Evolutionary conservation across 2,113 vertebrate species (phyloP).

Genomic region (Dissostichus mawsoni): DNA sequence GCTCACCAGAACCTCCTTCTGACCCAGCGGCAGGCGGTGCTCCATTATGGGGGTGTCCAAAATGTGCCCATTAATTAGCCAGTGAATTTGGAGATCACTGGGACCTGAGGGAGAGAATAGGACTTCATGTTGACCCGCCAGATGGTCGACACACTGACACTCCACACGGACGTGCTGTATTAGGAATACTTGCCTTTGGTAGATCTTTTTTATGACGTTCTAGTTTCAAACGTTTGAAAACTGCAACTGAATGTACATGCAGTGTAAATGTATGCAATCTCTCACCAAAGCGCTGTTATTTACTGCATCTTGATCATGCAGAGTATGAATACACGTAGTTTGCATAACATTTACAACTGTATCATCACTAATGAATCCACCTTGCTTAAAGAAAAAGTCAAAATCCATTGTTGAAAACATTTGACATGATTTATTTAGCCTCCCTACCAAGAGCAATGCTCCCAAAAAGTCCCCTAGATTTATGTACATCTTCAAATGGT

Average conservation of each 20-base stretch:
- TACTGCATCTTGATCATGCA: neutral
- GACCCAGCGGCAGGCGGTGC: conserved; percentile 78
- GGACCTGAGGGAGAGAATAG: conserved; percentile 87
- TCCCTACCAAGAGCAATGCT: conserved; percentile 61
- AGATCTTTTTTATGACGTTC: neutral
- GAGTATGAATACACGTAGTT: neutral
- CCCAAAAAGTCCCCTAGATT: conserved; percentile 57
- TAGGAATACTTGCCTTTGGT: conserved; percentile 40
- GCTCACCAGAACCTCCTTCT: conserved; percentile 84
- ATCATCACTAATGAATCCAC: no score
- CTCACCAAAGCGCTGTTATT: neutral
- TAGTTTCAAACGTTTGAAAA: neutral
- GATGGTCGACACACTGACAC: conserved; percentile 6
- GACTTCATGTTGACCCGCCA: conserved; percentile 58
- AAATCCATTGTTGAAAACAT: conserved; percentile 62
- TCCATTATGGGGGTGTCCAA: conserved; percentile 82
- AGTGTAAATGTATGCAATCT: neutral
- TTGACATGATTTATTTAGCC: conserved; percentile 80
- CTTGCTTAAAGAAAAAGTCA: no score
- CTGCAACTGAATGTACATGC: neutral
- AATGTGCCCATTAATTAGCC: conserved; percentile 87
- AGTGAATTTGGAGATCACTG: conserved; percentile 84
- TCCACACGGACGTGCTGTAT: neutral
- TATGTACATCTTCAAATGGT: conserved; percentile 76
- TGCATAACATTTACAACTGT: neutral